Evolutionary conservation across 2,113 vertebrate species (phyloP).

Genomic region (Pungitius pungitius): DNA sequence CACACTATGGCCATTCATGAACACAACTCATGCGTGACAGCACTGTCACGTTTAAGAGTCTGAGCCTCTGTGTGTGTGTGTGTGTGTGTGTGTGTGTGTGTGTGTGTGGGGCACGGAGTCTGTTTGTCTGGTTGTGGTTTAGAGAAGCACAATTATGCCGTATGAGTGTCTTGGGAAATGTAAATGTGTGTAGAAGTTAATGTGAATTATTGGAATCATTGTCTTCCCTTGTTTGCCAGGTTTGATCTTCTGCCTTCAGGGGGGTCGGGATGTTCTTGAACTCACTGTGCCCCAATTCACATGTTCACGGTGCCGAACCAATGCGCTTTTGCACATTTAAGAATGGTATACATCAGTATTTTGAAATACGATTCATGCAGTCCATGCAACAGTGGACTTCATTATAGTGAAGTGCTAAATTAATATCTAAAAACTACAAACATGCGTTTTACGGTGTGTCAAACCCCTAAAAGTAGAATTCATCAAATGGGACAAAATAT

Average conservation of each 20-base stretch:
- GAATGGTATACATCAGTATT: neutral
- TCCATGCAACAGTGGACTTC: neutral
- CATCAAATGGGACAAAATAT: too few relatives aligned
- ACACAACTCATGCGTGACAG: conserved; percentile 51
- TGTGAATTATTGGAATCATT: neutral
- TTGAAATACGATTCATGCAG: neutral
- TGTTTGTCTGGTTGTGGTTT: conserved; percentile 1
- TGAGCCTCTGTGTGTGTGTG: conserved; percentile 5
- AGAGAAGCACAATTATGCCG: neutral
- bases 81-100: conserved; percentile 20
- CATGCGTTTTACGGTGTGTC: neutral
- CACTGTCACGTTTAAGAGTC: conserved; percentile 44
- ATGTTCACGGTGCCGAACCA: neutral
- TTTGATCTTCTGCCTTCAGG: neutral
- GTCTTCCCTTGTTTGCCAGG: neutral
- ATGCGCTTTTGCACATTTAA: neutral
- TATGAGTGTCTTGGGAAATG: neutral
- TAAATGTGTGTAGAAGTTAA: neutral
- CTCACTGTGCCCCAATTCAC: neutral
- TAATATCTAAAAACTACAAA: neutral
- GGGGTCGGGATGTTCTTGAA: too few relatives aligned
- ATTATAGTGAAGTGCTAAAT: neutral
- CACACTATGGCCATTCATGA: conserved; percentile 58
- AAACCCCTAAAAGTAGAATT: neutral
- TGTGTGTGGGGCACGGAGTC: conserved; percentile 9